phyloP scores from a whole-genome alignment of 2,888 invertebrate species.

The Drosophila tanythrix region DNA sequence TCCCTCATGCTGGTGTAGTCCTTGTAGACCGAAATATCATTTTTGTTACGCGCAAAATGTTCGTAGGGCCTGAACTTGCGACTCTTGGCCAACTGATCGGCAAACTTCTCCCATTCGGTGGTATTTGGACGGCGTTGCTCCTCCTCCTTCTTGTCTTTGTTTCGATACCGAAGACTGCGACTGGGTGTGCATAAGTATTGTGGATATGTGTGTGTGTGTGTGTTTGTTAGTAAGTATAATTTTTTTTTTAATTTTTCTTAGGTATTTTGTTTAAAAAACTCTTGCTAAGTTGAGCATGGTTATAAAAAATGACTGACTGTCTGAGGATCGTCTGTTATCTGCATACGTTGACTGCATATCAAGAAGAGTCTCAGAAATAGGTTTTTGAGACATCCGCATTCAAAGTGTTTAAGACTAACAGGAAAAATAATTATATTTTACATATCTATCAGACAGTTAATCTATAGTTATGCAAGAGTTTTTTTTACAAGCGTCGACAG shows the following conservation, averaged over 20 bases:
- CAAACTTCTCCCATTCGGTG: slow-evolving; percentile 83
- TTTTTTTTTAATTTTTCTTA: slow-evolving; percentile 1
- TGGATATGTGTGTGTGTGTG: slow-evolving; percentile 18
- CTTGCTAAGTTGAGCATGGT: slow-evolving; percentile 19
- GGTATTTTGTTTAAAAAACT: slow-evolving; percentile 12
- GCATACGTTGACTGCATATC: not conserved
- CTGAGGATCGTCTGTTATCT: not conserved
- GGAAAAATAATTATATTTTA: not conserved
- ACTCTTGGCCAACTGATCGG: slow-evolving; percentile 79
- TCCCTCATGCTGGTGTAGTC: slow-evolving; percentile 67
- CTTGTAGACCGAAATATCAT: slow-evolving; percentile 69
- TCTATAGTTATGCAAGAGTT: slow-evolving; percentile 20
- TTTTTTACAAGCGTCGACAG: slow-evolving; percentile 9
- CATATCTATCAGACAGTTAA: not conserved
- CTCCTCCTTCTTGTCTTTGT: slow-evolving; percentile 20
- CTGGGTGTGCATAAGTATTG: slow-evolving; percentile 19
- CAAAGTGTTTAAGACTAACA: not conserved
- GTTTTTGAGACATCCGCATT: not conserved
- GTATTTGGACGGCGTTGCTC: slow-evolving; percentile 68
- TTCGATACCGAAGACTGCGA: slow-evolving; percentile 39
- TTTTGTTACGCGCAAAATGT: slow-evolving; percentile 66
- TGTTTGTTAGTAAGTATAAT: slow-evolving; percentile 41
- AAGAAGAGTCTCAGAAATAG: not conserved
- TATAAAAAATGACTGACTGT: not conserved
- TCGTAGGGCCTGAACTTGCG: slow-evolving; percentile 81